These are phyloP conservation scores for Dermatemys mawii DNA, from an alignment of 2,113 vertebrate genomes.

Conservation along the genomic window DNA sequence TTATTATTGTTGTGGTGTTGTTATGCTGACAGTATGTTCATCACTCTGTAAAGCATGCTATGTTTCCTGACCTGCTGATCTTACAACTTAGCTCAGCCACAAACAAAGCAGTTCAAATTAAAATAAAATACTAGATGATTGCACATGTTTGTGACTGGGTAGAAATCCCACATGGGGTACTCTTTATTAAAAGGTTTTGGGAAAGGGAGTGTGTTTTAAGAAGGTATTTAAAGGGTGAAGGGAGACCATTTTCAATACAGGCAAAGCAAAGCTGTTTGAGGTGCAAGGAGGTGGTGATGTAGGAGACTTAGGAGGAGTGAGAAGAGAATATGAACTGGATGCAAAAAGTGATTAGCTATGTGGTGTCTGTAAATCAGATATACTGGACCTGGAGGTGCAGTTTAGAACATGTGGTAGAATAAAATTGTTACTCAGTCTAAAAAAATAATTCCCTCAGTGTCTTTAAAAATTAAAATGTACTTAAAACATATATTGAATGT, in stretches of 20 bases:
- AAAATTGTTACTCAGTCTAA: constrained; percentile 70
- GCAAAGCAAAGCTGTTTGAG: not conserved
- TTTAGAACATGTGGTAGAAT: constrained; percentile 60
- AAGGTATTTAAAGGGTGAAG: constrained; percentile 12
- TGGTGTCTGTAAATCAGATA: constrained; percentile 36
- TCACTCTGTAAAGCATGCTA: not conserved
- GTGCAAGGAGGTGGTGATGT: not conserved
- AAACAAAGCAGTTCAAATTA: not conserved
- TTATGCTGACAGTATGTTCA: constrained; percentile 7
- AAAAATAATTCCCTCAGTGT: constrained; percentile 62
- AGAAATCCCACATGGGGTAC: not conserved
- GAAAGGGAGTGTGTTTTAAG: not conserved
- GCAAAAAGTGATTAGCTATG: constrained; percentile 42
- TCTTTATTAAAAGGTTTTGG: not conserved
- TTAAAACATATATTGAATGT: constrained; percentile 63
- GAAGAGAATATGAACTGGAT: not conserved
- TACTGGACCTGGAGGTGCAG: constrained; percentile 49
- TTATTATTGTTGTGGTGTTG: not conserved
- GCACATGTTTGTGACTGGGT: not conserved
- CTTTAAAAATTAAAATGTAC: constrained; percentile 50
- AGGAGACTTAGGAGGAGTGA: constrained; percentile 2
- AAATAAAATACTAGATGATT: not conserved
- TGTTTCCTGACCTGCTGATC: constrained; percentile 40
- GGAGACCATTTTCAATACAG: not conserved
- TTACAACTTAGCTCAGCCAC: not conserved